Evolutionary conservation across 2,113 vertebrate genomes (phyloP).

Genomic region (Fregetta grallaria): DNA sequence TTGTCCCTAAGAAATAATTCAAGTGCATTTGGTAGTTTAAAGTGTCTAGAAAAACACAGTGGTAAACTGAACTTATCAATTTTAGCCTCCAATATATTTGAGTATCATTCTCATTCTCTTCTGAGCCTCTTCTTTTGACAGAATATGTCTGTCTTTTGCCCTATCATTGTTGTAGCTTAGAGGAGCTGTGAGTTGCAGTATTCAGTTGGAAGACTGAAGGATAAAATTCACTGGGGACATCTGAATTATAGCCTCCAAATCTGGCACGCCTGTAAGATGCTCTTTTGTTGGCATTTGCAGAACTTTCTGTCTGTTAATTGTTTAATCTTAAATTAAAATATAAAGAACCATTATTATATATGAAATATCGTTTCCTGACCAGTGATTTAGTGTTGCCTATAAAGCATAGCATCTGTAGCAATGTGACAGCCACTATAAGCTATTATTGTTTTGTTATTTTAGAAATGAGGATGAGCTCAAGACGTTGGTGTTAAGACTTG

Average conservation of each 20-base stretch:
- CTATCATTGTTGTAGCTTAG: neutral
- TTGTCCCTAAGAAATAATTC: slow-evolving; percentile 33
- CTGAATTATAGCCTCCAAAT: neutral
- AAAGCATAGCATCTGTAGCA: neutral
- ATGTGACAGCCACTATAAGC: neutral
- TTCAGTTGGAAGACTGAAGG: neutral
- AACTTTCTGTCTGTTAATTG: slow-evolving; percentile 27
- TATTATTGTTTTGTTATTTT: neutral
- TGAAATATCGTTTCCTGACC: neutral
- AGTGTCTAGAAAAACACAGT: neutral
- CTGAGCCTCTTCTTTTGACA: neutral
- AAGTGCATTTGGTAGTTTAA: neutral
- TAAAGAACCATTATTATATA: neutral
- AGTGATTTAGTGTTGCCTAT: neutral
- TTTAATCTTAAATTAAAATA: slow-evolving; percentile 37
- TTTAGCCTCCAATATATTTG: neutral
- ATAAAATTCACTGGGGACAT: neutral
- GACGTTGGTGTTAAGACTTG: neutral
- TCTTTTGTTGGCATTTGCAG: slow-evolving; percentile 13
- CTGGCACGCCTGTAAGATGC: neutral
- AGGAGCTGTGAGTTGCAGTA: neutral
- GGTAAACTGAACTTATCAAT: neutral
- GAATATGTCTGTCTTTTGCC: neutral
- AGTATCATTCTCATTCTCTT: neutral
- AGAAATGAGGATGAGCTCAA: neutral